Conservation (phyloP, 2,888 invertebrate species). For the Tipula lateralis region DNA sequence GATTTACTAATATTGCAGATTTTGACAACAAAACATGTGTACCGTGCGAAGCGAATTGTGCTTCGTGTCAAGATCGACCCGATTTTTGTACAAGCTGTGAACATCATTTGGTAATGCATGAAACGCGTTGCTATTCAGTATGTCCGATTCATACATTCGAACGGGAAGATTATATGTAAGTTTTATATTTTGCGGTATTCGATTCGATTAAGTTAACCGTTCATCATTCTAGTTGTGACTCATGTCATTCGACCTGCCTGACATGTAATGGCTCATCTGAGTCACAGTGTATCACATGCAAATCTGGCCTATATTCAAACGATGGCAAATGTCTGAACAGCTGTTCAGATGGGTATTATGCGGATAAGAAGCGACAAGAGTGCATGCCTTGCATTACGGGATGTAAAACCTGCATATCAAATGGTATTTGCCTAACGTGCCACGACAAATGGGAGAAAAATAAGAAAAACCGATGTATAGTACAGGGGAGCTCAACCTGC, state of each 20-base stretch:
- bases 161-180: conserved; percentile 76
- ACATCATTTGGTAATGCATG: conserved; percentile 77
- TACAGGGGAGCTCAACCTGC: conserved; percentile 65
- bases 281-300: conserved; percentile 77
- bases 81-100: conserved; percentile 83
- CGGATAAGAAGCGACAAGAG: conserved; percentile 72
- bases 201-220: conserved; percentile 20
- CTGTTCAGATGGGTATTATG: conserved; percentile 70
- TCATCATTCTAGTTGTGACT: conserved; percentile 59
- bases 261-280: conserved; percentile 74
- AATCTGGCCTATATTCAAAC: conserved; percentile 59
- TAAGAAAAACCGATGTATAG: conserved; percentile 70
- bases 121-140: conserved; percentile 74
- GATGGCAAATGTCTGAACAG: conserved; percentile 66
- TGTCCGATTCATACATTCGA: conserved; percentile 79
- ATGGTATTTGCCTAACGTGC: conserved; percentile 69
- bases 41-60: conserved; percentile 81
- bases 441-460: conserved; percentile 68
- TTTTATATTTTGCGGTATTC: conserved; percentile 32
- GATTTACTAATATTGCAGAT: conserved; percentile 48
- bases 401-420: conserved; percentile 68
- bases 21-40: conserved; percentile 70
- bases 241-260: conserved; percentile 74
- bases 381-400: conserved; percentile 73
- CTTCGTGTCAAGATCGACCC: conserved; percentile 75